Conservation (phyloP, 2,113 vertebrate genomes). For the Suncus etruscus region DNA sequence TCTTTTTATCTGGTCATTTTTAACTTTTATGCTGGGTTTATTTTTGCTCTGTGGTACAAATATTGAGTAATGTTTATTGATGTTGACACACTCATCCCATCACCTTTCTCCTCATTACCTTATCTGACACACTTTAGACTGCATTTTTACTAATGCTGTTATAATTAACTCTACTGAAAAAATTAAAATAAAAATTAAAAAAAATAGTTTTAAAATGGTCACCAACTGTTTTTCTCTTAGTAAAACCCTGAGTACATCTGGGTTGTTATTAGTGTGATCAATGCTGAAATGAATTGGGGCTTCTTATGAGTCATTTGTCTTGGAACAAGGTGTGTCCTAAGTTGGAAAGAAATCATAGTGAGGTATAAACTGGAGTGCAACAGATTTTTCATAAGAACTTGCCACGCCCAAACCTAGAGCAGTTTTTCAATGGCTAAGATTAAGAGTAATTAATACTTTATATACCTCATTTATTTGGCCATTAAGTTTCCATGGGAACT, state of each 20-base stretch:
- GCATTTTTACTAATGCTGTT: conserved; percentile 17
- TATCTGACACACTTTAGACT: conserved; percentile 40
- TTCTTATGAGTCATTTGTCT: conserved; percentile 73
- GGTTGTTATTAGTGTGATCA: conserved; percentile 63
- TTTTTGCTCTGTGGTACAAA: conserved; percentile 71
- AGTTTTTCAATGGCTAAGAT: conserved; percentile 71
- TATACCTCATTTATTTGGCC: conserved; percentile 35
- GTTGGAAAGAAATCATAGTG: conserved; percentile 74
- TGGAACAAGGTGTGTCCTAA: conserved; percentile 76
- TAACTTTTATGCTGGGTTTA: conserved; percentile 51
- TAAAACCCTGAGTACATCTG: conserved; percentile 42
- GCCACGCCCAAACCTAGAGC: conserved; percentile 72
- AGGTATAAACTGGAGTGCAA: conserved; percentile 58
- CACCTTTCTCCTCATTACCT: conserved; percentile 76
- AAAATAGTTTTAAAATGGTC: too few species aligned
- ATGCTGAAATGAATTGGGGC: conserved; percentile 68
- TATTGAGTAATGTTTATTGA: conserved; percentile 75
- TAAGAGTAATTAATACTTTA: conserved; percentile 71
- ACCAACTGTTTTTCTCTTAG: conserved; percentile 7
- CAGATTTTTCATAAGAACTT: conserved; percentile 58
- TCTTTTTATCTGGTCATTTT: conserved; percentile 70
- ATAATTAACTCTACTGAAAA: conserved; percentile 26
- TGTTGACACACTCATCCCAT: conserved; percentile 38
- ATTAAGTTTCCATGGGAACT: conserved; percentile 63
- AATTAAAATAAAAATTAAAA: too few species aligned